phyloP scores from a whole-genome alignment of 2,113 vertebrate species.

The Upupa epops region DNA sequence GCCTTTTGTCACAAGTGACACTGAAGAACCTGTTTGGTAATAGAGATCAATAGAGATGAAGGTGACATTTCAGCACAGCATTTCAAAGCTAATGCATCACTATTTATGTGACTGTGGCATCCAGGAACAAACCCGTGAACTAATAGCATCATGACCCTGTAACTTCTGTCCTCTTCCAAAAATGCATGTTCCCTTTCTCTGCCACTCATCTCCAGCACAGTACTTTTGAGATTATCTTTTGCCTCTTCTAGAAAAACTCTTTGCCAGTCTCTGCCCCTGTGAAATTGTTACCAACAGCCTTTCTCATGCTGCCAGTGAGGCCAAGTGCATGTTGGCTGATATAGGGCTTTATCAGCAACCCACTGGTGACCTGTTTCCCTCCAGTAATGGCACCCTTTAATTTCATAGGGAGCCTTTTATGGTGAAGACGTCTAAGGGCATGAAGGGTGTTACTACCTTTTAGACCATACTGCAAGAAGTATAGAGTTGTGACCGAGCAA shows the following conservation, averaged over 20 bases:
- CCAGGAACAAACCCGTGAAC: neutral
- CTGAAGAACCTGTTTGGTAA: conserved; percentile 35
- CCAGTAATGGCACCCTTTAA: neutral
- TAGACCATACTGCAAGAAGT: neutral
- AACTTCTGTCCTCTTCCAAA: neutral
- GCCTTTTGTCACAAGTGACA: conserved; percentile 56
- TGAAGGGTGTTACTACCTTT: neutral
- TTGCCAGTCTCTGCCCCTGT: neutral
- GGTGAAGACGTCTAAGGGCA: neutral
- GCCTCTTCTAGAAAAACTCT: neutral
- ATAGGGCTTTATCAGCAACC: neutral
- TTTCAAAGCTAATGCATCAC: neutral
- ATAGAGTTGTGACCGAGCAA: neutral
- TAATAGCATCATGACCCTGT: neutral
- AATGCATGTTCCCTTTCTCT: neutral
- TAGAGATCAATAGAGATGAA: conserved; percentile 57
- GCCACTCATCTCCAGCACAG: neutral
- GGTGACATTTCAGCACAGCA: conserved; percentile 32
- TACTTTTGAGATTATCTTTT: neutral
- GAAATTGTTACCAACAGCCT: neutral
- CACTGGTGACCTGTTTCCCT: neutral
- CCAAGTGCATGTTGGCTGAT: neutral
- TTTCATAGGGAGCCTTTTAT: neutral
- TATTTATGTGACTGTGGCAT: neutral
- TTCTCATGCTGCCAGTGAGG: neutral